phyloP scores from a whole-genome alignment of 2,797 vertebrate species.

The Pempheris klunzingeri region DNA sequence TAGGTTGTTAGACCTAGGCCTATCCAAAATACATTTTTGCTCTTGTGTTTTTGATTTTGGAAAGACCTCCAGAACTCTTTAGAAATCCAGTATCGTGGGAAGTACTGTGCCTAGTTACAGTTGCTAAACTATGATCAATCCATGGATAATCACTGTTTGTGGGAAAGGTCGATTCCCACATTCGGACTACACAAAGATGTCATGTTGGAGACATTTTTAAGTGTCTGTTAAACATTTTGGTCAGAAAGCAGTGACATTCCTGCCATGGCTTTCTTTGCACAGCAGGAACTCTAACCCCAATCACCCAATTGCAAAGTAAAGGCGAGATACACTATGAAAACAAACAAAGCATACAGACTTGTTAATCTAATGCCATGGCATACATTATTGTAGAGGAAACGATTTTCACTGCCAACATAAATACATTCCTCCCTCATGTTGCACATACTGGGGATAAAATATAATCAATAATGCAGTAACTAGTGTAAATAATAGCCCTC shows the following conservation, averaged over 20 bases:
- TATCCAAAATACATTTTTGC: background rate
- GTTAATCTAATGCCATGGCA: constrained; percentile 79
- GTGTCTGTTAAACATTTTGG: constrained; percentile 1
- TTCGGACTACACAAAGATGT: constrained; percentile 25
- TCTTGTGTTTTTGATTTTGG: background rate
- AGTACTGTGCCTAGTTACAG: background rate
- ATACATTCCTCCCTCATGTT: constrained; percentile 70
- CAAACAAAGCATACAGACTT: constrained; percentile 79
- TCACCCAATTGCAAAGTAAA: constrained; percentile 80
- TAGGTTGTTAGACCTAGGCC: too few relatives aligned
- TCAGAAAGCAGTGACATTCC: constrained; percentile 62
- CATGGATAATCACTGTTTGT: background rate
- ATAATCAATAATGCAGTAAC: constrained; percentile 73
- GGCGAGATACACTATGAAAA: constrained; percentile 80
- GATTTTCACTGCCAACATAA: constrained; percentile 72
- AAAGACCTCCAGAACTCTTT: background rate
- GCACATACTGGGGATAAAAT: constrained; percentile 65
- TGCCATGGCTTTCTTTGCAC: constrained; percentile 71
- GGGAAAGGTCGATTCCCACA: background rate
- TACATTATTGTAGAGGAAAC: constrained; percentile 77
- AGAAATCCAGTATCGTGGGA: constrained; percentile 13
- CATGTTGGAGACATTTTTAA: background rate
- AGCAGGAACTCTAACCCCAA: constrained; percentile 80
- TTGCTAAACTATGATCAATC: constrained; percentile 4
- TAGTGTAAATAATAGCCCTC: constrained; percentile 64